Conservation (phyloP, 2,797 vertebrate genomes). For the Selene dorsalis region DNA sequence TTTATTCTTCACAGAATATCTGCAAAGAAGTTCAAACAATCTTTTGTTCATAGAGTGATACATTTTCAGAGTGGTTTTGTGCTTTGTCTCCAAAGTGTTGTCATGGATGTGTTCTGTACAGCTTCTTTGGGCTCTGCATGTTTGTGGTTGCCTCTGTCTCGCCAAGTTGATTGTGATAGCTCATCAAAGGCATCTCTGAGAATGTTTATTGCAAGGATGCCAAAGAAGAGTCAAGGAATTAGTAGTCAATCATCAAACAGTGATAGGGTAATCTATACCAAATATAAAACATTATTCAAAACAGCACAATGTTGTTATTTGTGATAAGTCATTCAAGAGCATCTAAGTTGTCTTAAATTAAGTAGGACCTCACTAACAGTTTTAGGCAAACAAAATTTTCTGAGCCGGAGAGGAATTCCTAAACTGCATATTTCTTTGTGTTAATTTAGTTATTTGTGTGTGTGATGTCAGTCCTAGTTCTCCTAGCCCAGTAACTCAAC, state of each 20-base stretch:
- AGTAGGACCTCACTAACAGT: not conserved
- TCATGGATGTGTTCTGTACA: not conserved
- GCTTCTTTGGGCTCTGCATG: not conserved
- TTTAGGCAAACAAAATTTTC: not conserved
- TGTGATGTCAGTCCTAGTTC: conserved; percentile 76
- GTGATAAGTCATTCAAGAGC: not conserved
- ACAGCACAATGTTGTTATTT: not conserved
- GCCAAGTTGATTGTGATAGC: conserved; percentile 9
- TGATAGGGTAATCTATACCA: not conserved
- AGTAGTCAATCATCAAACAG: conserved; percentile 5
- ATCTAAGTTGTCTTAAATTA: not conserved
- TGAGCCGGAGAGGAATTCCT: not conserved
- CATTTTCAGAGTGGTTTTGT: conserved; percentile 14
- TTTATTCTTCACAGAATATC: conserved; percentile 18
- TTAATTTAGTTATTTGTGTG: not conserved
- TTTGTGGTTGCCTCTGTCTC: conserved; percentile 8
- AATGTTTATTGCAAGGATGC: not conserved
- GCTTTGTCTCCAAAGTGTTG: conserved; percentile 3
- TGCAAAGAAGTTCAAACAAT: conserved; percentile 7
- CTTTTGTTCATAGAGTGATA: conserved; percentile 7
- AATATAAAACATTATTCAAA: not conserved
- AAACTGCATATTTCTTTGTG: not conserved
- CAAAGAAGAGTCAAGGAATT: conserved; percentile 4
- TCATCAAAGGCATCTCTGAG: conserved; percentile 7
- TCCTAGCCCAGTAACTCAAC: conserved; percentile 91